Evolutionary conservation across 2,888 invertebrate species (phyloP).

Genomic region (Galeopsomyia nigrocyanea): DNA sequence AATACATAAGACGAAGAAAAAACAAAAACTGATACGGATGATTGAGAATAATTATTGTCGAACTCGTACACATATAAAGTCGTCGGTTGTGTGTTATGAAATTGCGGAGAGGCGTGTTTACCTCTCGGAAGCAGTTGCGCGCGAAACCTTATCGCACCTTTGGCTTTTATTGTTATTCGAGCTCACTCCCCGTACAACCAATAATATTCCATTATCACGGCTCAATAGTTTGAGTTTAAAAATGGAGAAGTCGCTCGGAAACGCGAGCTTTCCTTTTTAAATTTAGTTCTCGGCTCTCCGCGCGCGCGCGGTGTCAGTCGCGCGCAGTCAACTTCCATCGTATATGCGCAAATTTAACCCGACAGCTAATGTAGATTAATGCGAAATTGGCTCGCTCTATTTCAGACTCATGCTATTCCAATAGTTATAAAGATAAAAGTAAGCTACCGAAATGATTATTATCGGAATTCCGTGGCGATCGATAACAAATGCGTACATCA

Average conservation of each 20-base stretch:
- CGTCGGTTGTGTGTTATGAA: constrained; percentile 48
- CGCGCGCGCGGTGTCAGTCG: constrained; percentile 34
- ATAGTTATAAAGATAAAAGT: no score
- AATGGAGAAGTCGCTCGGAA: constrained; percentile 29
- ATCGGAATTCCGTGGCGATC: no score
- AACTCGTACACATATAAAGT: constrained; percentile 15
- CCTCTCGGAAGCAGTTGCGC: constrained; percentile 51
- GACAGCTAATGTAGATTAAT: no score
- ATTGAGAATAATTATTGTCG: background rate
- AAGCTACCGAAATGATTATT: no score
- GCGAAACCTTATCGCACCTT: constrained; percentile 55
- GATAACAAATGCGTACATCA: no score
- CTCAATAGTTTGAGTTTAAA: constrained; percentile 41
- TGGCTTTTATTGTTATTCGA: constrained; percentile 51
- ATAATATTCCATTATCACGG: constrained; percentile 48
- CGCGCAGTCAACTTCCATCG: background rate
- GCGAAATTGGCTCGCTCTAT: no score
- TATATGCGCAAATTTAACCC: no score
- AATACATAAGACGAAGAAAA: background rate
- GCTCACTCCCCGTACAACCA: constrained; percentile 42
- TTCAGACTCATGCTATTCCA: no score
- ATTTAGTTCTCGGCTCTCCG: constrained; percentile 30
- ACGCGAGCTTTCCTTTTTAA: constrained; percentile 49
- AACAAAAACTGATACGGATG: constrained; percentile 3
- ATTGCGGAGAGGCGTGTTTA: constrained; percentile 49